Evolutionary conservation across 2,113 vertebrate species (phyloP).

Genomic region (Grammomys surdaster): DNA sequence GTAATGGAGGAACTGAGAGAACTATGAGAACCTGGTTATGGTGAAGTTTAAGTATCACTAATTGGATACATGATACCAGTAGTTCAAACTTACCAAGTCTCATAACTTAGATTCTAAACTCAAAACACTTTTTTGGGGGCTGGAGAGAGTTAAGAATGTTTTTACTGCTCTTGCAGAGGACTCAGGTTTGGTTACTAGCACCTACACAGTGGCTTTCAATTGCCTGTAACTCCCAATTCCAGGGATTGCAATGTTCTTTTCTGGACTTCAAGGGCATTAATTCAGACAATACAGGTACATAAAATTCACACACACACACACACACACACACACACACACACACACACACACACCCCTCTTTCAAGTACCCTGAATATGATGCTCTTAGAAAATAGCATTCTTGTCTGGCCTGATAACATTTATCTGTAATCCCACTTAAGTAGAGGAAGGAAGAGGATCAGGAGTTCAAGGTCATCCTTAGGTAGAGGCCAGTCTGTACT

Average conservation of each 20-base stretch:
- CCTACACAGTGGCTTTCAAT: neutral
- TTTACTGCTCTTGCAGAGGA: neutral
- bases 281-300: no score
- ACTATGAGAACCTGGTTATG: neutral
- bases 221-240: neutral
- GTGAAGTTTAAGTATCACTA: neutral
- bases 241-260: neutral
- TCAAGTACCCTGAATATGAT: neutral
- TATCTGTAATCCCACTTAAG: neutral
- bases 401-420: neutral
- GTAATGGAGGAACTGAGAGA: neutral
- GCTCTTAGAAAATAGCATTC: neutral
- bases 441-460: neutral
- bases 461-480: neutral
- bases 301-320: no score
- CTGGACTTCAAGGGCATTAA: neutral
- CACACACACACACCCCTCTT: neutral
- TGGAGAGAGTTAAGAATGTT: neutral
- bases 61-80: neutral
- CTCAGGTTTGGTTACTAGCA: neutral
- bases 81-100: neutral
- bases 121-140: neutral
- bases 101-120: constrained; percentile 20
- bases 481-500: neutral
- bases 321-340: neutral